A percentile compares a stretch with the other conserved stretches of the same genome.
phyloP scores from a whole-genome alignment of 2,888 invertebrate species.

The Conchocele bisecta region DNA sequence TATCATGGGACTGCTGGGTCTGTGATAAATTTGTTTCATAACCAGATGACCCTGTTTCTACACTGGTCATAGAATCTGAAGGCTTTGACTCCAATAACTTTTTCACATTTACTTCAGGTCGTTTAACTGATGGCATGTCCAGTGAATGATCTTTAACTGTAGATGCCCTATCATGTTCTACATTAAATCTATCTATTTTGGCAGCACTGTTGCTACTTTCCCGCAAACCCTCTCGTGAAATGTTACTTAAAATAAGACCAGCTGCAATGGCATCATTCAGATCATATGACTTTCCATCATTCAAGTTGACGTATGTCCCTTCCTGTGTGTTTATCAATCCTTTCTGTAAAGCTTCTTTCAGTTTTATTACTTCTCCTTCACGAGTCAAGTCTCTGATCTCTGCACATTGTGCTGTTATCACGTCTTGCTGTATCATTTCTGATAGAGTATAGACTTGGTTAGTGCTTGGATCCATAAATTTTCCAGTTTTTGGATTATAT shows the following conservation, averaged over 20 bases:
- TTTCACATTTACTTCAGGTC: constrained; percentile 9
- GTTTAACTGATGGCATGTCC: constrained; percentile 23
- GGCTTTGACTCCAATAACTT: constrained; percentile 30
- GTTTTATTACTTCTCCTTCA: constrained; percentile 85
- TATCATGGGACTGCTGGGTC: constrained; percentile 35
- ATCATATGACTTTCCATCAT: constrained; percentile 62
- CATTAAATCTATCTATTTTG: constrained; percentile 20
- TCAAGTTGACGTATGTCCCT: constrained; percentile 69
- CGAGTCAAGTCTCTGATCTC: constrained; percentile 72
- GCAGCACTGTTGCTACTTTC: constrained; percentile 62
- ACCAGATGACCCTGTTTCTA: constrained; percentile 58
- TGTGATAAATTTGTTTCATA: constrained; percentile 57
- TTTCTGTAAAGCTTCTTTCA: constrained; percentile 86
- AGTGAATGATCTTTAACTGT: constrained; percentile 20
- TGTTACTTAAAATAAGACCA: constrained; percentile 74
- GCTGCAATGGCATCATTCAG: constrained; percentile 75
- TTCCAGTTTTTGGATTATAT: constrained; percentile 81
- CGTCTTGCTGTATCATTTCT: constrained; percentile 78
- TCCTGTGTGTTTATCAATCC: constrained; percentile 79
- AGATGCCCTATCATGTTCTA: constrained; percentile 29
- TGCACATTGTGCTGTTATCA: constrained; percentile 72
- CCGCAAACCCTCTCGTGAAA: constrained; percentile 72
- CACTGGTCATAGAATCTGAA: constrained; percentile 49
- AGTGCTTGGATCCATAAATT: constrained; percentile 75
- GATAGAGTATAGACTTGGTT: constrained; percentile 78